A percentile compares a stretch with the other conserved stretches of the same genome.
phyloP scores from a whole-genome alignment of 30 jellyfish, hydroid and myxozoan species.

The Phacellophora camtschatica region DNA sequence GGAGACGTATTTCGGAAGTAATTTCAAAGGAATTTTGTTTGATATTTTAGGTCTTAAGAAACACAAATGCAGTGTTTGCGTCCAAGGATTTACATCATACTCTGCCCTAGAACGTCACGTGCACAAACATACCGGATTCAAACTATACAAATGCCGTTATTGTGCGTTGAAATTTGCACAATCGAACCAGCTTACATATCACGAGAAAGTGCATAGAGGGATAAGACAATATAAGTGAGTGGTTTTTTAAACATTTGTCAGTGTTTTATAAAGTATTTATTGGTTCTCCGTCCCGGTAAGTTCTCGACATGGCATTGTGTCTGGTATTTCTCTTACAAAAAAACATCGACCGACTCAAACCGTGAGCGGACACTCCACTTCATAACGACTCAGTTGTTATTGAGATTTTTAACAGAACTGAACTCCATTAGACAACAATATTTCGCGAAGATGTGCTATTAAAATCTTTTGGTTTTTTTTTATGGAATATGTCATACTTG shows the following conservation, averaged over 20 bases:
- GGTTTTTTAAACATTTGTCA: background rate
- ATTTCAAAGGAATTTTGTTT: background rate
- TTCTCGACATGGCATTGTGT: too few relatives aligned
- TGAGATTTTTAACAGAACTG: too few relatives aligned
- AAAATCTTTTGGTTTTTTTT: background rate
- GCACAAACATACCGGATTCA: constrained; percentile 80
- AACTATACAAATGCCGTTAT: constrained; percentile 71
- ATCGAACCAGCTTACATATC: constrained; percentile 68
- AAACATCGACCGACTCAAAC: too few relatives aligned
- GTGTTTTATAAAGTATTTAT: too few relatives aligned
- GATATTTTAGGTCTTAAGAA: constrained; percentile 38
- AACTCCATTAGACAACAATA: too few relatives aligned
- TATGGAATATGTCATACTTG: too few relatives aligned
- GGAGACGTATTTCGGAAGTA: too few relatives aligned
- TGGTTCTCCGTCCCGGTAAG: too few relatives aligned
- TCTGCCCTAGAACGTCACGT: constrained; percentile 79
- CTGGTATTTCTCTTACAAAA: too few relatives aligned
- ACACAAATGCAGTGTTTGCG: constrained; percentile 66
- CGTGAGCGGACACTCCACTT: too few relatives aligned
- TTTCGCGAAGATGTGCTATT: too few relatives aligned
- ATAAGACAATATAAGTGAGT: constrained; percentile 75
- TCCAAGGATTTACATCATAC: constrained; percentile 63
- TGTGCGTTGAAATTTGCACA: constrained; percentile 63
- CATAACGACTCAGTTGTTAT: too few relatives aligned
- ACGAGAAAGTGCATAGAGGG: constrained; percentile 76